Evolutionary conservation across 2,888 invertebrate genomes (phyloP).

Genomic region (Stictocephala bisonia): DNA sequence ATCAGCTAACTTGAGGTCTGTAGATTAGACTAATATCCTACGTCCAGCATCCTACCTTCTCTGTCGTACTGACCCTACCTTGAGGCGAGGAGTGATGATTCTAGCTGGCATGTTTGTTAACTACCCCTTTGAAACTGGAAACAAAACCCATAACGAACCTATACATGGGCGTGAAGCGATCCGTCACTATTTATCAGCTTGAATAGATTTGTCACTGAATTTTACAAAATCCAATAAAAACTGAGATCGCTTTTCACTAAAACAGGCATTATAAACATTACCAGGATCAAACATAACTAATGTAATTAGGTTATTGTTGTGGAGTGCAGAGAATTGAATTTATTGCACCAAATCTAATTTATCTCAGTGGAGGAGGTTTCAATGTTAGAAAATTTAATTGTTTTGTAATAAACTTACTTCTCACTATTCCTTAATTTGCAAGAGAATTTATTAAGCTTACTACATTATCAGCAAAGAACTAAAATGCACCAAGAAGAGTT

Average conservation of each 20-base stretch:
- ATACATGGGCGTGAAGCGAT: constrained; percentile 19
- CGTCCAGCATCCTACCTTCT: too few relatives aligned
- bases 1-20: too few relatives aligned
- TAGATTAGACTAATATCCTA: too few relatives aligned
- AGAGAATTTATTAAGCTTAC: background rate
- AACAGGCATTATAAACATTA: constrained; percentile 4
- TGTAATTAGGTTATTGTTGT: constrained; percentile 25
- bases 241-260: too few relatives aligned
- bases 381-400: background rate
- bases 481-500: constrained; percentile 6
- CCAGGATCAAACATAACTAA: constrained; percentile 24
- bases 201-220: too few relatives aligned
- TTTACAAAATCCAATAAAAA: too few relatives aligned
- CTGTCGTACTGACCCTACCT: too few relatives aligned
- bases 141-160: too few relatives aligned
- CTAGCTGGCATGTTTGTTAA: too few relatives aligned
- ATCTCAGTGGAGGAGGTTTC: constrained; percentile 1
- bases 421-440: constrained; percentile 22
- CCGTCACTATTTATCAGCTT: background rate
- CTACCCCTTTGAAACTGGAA: too few relatives aligned
- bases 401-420: background rate
- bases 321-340: constrained; percentile 20
- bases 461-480: background rate
- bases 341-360: background rate
- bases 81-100: too few relatives aligned